phyloP scores from a whole-genome alignment of 2,113 vertebrate genomes.

The Callionymus lyra region DNA sequence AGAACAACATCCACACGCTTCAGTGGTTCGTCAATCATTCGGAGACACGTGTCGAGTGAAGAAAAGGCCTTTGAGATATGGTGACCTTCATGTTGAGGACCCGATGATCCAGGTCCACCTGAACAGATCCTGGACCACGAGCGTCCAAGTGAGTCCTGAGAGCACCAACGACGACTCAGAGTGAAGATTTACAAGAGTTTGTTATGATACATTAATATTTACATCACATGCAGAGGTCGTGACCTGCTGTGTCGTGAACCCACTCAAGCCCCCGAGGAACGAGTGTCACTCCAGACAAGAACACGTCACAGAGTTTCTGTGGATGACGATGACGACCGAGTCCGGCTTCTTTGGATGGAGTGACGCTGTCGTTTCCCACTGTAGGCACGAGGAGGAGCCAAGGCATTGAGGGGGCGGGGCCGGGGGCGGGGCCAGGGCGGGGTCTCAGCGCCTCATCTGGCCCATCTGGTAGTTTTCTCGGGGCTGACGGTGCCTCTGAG shows the following conservation, averaged over 20 bases:
- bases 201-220: slow-evolving; percentile 79
- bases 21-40: slow-evolving; percentile 55
- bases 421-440: slow-evolving; percentile 18
- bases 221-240: slow-evolving; percentile 64
- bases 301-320: slow-evolving; percentile 45
- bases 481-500: slow-evolving; percentile 81
- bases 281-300: slow-evolving; percentile 38
- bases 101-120: slow-evolving; percentile 42
- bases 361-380: slow-evolving; percentile 84
- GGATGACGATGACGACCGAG: slow-evolving; percentile 66
- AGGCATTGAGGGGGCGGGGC: slow-evolving; percentile 74
- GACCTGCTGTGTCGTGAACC: slow-evolving; percentile 58
- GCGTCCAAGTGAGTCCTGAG: slow-evolving; percentile 83
- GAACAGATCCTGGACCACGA: slow-evolving; percentile 30
- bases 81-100: slow-evolving; percentile 32
- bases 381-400: slow-evolving; percentile 99
- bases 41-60: background rate
- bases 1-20: too few species aligned
- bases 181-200: slow-evolving; percentile 74
- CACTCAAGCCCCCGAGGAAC: slow-evolving; percentile 37
- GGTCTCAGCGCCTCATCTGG: slow-evolving; percentile 90
- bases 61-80: slow-evolving; percentile 32
- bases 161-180: slow-evolving; percentile 81
- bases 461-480: slow-evolving; percentile 98
- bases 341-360: slow-evolving; percentile 92